A percentile compares a stretch with the other conserved stretches of the same genome.
phyloP scores from a whole-genome alignment of 53 echinoderm and acorn worm species.

The Echinometra lucunter region DNA sequence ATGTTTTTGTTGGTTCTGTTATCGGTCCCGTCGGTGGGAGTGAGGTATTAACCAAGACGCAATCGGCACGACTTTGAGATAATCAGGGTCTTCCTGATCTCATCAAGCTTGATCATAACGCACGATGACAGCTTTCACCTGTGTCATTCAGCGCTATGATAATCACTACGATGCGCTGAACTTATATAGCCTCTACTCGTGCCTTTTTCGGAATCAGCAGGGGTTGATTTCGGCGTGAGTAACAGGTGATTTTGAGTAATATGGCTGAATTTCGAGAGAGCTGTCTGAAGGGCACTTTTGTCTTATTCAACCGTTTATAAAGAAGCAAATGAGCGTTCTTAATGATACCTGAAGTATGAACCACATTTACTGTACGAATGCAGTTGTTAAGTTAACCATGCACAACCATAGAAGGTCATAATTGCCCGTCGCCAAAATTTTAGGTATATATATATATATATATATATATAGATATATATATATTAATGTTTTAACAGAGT shows the following conservation, averaged over 20 bases:
- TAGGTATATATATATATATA: too few species aligned
- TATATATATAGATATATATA: too few species aligned
- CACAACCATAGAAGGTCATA: too few species aligned
- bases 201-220: not conserved
- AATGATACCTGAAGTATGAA: too few species aligned
- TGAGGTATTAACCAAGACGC: not conserved
- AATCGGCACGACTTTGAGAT: conserved; percentile 15
- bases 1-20: too few species aligned
- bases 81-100: conserved; percentile 8
- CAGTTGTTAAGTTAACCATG: too few species aligned
- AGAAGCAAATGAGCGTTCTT: too few species aligned
- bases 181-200: not conserved
- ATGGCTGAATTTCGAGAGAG: not conserved
- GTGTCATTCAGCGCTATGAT: not conserved
- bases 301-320: too few species aligned
- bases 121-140: conserved; percentile 14
- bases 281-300: not conserved
- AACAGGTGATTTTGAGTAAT: not conserved
- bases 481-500: too few species aligned
- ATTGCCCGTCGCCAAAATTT: too few species aligned
- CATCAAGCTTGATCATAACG: conserved; percentile 3
- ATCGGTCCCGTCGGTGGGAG: too few species aligned
- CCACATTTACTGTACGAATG: too few species aligned
- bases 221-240: not conserved
- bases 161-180: not conserved